Conservation (phyloP, 1,140 invertebrate species). For the Acromyrmex charruanus region DNA sequence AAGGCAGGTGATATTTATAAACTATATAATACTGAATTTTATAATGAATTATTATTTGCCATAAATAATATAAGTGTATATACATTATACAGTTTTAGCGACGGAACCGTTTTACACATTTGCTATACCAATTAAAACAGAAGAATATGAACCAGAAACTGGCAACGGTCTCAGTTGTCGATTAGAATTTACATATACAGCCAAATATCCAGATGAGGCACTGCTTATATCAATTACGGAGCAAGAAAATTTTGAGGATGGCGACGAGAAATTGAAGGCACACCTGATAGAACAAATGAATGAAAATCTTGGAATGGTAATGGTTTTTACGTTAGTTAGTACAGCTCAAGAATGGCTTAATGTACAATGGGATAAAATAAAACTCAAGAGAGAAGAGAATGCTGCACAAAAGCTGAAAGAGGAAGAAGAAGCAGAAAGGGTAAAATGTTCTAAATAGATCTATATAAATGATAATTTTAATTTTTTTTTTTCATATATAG, state of each 20-base stretch:
- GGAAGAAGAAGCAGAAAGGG: conserved; percentile 95
- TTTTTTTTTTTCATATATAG: conserved; percentile 84
- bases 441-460: conserved; percentile 80
- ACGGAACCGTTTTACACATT: conserved; percentile 91
- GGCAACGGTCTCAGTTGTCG: conserved; percentile 90
- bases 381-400: conserved; percentile 91
- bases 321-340: conserved; percentile 98
- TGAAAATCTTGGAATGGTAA: conserved; percentile 98
- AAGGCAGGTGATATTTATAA: background rate
- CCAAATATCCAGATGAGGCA: conserved; percentile 95
- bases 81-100: conserved; percentile 89
- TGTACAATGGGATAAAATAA: conserved; percentile 92
- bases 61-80: conserved; percentile 50
- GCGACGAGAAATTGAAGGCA: conserved; percentile 90
- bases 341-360: conserved; percentile 97
- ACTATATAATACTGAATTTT: background rate
- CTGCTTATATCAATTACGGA: conserved; percentile 93
- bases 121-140: conserved; percentile 92
- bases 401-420: conserved; percentile 90
- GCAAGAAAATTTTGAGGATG: conserved; percentile 92
- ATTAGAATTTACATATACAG: conserved; percentile 94
- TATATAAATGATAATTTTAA: background rate
- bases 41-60: conserved; percentile 1
- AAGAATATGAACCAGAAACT: conserved; percentile 89
- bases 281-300: conserved; percentile 91